Evolutionary conservation across 2,113 vertebrate genomes (phyloP).

Genomic region (Mungos mungo): DNA sequence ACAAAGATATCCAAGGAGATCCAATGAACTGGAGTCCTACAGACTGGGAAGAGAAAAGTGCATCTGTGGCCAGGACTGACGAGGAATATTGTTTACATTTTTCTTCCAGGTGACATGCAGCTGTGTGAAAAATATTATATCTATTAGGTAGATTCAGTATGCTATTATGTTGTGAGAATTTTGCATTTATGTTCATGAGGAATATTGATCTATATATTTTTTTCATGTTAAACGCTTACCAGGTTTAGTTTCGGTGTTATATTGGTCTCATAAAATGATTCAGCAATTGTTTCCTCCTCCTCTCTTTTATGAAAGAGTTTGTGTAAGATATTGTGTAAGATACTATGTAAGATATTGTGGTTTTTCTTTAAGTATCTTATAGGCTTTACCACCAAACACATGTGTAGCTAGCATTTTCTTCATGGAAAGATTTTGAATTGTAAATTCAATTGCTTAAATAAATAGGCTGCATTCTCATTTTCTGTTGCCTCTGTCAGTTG

Average conservation of each 20-base stretch:
- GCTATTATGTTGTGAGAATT: neutral
- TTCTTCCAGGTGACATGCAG: neutral
- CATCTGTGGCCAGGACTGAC: neutral
- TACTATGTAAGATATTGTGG: neutral
- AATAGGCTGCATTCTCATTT: neutral
- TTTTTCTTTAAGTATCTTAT: slow-evolving; percentile 20
- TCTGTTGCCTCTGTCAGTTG: neutral
- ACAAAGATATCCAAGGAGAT: neutral
- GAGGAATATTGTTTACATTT: neutral
- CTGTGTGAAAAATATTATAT: slow-evolving; percentile 72
- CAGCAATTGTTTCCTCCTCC: neutral
- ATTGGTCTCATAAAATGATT: neutral
- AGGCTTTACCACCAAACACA: neutral
- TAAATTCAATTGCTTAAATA: neutral
- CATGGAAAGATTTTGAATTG: neutral
- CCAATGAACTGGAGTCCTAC: neutral
- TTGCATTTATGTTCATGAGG: neutral
- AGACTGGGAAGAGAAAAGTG: neutral
- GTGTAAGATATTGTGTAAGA: neutral
- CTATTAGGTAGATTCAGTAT: slow-evolving; percentile 73
- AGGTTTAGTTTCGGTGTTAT: neutral
- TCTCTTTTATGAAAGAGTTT: slow-evolving; percentile 19
- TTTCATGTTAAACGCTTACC: neutral
- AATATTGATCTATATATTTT: neutral
- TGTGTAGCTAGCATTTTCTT: neutral